A percentile compares a stretch with the other conserved stretches of the same genome.
Evolutionary conservation across 2,888 invertebrate species (phyloP).

Genomic region (Cephus pulcher): DNA sequence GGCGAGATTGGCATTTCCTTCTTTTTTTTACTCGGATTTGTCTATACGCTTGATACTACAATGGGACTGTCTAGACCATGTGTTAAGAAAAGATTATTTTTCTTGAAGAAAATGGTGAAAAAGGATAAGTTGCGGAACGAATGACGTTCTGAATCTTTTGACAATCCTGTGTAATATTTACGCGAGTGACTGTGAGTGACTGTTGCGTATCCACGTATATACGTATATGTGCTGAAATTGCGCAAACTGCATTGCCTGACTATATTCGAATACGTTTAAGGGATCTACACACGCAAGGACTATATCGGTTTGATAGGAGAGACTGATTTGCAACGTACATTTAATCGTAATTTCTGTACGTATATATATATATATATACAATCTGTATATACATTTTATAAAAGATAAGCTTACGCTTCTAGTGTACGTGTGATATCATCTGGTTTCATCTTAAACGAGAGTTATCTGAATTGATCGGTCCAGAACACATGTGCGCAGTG

Average conservation of each 20-base stretch:
- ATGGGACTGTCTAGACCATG: slow-evolving; percentile 49
- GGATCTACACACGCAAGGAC: background rate
- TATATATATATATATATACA: background rate
- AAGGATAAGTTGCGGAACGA: slow-evolving; percentile 42
- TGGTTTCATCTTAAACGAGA: slow-evolving; percentile 6
- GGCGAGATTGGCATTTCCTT: background rate
- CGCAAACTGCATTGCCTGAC: background rate
- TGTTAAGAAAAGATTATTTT: slow-evolving; percentile 42
- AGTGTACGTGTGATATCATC: background rate
- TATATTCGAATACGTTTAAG: background rate
- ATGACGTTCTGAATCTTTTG: slow-evolving; percentile 26
- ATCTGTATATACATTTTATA: background rate
- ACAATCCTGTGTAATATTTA: background rate
- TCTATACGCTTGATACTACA: slow-evolving; percentile 8
- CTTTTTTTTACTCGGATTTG: background rate
- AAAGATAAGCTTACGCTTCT: background rate
- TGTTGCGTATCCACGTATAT: background rate
- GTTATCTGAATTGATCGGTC: slow-evolving; percentile 39
- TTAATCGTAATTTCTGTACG: background rate
- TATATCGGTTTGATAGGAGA: background rate
- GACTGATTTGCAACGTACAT: background rate
- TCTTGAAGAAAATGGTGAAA: slow-evolving; percentile 42
- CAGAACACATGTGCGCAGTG: slow-evolving; percentile 21
- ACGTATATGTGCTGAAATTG: background rate
- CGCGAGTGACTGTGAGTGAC: background rate